A percentile compares a stretch with the other conserved stretches of the same genome.
These are phyloP conservation scores for Sericinus montela DNA, from an alignment of 2,888 invertebrate species.

Conservation along the genomic window DNA sequence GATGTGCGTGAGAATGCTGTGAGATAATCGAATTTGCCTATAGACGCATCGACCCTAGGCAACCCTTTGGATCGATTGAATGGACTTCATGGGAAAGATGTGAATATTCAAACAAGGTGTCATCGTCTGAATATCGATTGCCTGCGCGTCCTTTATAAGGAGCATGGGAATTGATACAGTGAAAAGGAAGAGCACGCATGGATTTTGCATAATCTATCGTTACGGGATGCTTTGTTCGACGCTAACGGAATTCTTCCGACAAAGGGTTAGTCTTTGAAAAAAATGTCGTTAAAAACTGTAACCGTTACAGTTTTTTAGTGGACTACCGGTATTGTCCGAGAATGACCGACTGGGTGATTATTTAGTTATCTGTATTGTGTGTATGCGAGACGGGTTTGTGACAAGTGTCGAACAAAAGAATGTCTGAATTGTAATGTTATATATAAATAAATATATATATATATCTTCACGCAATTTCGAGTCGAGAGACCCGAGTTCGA, in stretches of 20 bases:
- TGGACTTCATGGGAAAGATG: slow-evolving; percentile 69
- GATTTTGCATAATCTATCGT: slow-evolving; percentile 77
- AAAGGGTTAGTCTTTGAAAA: slow-evolving; percentile 60
- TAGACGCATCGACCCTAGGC: slow-evolving; percentile 63
- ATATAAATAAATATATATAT: slow-evolving; percentile 30
- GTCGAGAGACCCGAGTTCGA: slow-evolving; percentile 20
- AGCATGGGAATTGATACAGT: slow-evolving; percentile 74
- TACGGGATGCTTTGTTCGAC: slow-evolving; percentile 49
- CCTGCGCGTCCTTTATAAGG: slow-evolving; percentile 62
- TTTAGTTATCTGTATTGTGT: slow-evolving; percentile 45
- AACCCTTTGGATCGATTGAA: slow-evolving; percentile 64
- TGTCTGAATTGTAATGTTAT: slow-evolving; percentile 30
- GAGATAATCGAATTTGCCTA: slow-evolving; percentile 80
- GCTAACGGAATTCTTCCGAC: slow-evolving; percentile 56
- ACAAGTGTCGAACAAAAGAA: slow-evolving; percentile 32
- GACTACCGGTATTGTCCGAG: slow-evolving; percentile 48
- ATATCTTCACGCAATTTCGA: slow-evolving; percentile 25
- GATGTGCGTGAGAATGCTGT: slow-evolving; percentile 74
- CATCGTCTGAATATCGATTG: slow-evolving; percentile 79
- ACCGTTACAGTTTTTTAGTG: slow-evolving; percentile 61
- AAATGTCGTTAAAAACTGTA: slow-evolving; percentile 55
- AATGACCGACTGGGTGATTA: slow-evolving; percentile 9
- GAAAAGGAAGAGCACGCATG: slow-evolving; percentile 68
- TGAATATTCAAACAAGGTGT: slow-evolving; percentile 79
- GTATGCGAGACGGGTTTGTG: slow-evolving; percentile 26